Base-by-base conservation (phyloP, 2,888 invertebrate genomes). In the Pandemis corylana region DNA sequence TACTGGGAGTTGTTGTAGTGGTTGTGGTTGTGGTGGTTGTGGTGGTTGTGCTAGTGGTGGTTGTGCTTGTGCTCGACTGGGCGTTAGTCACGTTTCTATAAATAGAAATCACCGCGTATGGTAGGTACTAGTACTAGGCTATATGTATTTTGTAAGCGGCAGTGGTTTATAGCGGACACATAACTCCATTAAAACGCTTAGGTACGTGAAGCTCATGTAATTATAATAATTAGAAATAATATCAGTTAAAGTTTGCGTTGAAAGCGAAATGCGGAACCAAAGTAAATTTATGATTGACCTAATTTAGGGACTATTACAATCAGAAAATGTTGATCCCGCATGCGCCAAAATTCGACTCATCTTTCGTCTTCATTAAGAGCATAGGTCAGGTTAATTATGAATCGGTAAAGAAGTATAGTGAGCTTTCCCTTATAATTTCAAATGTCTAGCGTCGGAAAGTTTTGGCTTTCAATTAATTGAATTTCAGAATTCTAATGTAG, bases 1-100 rank as follows among this genome's bases (percentile, higher is more conserved):
- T 91, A 85, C 89, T 91, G 73, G 92, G 87, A 76, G 90, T 89
- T 77, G 91, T 90, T 78, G 91, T 90, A 76, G 91, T 89, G 7
- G 90, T 87, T 3, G 88, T 90, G 3, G 90, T 88, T 0, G 89
- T 91, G 5, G 88, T 89, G 59, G 87, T 89, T 10, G 86, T 86
- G 1, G 84, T 88, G 51, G 81, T 82, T 42, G 82, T 82, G 77
- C 82, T 82, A 78, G 71, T 78, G 66, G 73, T 75, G 66, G 79
- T 82, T 70, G 85, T 86, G 83, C 84, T 89, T 80, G 89, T 85
- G 81, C 80, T 85, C 83, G 82, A 78, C 81, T 82, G 83, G 79
- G 78, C 83, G 84, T 80, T 84, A 75, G 70, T 75, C 67, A 71
- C 67, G 71, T 66, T 75, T 67, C 75, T 75, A 75, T 75, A 75